Percentiles rank a stretch among this genome's conserved stretches.
These are phyloP conservation scores for Ips typographus DNA, from an alignment of 1,140 invertebrate genomes.

Conservation along the genomic window DNA sequence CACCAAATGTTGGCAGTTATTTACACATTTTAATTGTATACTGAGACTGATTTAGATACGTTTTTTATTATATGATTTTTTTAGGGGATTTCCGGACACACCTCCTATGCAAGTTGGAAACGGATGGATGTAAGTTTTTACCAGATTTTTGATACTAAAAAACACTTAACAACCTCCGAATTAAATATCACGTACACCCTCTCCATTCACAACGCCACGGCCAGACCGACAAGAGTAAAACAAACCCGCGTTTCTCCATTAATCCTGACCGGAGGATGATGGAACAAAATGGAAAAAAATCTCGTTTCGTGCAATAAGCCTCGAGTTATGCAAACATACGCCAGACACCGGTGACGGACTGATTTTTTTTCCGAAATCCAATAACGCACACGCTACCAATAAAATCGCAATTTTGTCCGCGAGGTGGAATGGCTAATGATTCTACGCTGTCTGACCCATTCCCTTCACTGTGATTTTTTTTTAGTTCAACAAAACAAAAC, in stretches of 20 bases:
- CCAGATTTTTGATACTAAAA: not conserved
- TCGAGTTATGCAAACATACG: constrained; percentile 1
- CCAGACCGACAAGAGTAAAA: constrained; percentile 1
- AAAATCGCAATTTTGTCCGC: not conserved
- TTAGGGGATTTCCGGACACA: constrained; percentile 57
- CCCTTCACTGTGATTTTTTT: not conserved
- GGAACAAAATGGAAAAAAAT: constrained; percentile 7
- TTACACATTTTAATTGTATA: too few relatives aligned
- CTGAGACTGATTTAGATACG: not conserved
- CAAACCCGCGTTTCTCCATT: not conserved
- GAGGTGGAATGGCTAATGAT: not conserved
- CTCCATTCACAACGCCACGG: not conserved
- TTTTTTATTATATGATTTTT: constrained; percentile 45
- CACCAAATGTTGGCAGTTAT: too few relatives aligned
- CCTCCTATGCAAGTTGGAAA: constrained; percentile 55
- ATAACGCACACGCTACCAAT: constrained; percentile 1
- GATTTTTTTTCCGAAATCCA: constrained; percentile 1
- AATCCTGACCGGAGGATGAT: not conserved
- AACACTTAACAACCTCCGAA: too few relatives aligned
- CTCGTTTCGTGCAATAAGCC: not conserved
- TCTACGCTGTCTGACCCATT: not conserved
- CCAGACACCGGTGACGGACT: constrained; percentile 3
- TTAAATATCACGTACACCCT: too few relatives aligned
- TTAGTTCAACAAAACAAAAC: not conserved
- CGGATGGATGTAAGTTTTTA: constrained; percentile 59